Base-by-base conservation (phyloP, 64 coral and sea anemone species). In the Anthopleura sola region DNA sequence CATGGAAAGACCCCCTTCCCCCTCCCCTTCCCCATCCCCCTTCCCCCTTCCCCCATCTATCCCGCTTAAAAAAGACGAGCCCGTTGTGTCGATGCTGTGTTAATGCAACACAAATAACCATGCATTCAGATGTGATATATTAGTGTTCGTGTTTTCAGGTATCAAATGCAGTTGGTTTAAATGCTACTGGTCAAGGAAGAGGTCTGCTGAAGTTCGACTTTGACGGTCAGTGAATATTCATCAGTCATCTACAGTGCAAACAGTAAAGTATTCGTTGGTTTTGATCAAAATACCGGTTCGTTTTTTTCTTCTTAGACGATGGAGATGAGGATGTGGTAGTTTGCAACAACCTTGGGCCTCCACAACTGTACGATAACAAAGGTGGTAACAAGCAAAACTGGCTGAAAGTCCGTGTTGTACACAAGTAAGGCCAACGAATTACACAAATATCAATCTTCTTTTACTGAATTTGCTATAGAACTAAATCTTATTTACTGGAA, bases 181-280 rank as follows among this genome's bases (percentile, higher is more conserved):
- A 97, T 64, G 80, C 87, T 19, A 97, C 94, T 2, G 86, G 80
- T 46, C 94, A 97, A 78, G 94, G 94, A 24, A 68, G 94, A 36
- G 94, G 94, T 28, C 66, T 97, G 33, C 57, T 97, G 21, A 97
- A 97, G n/a, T 93, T 88, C 85, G 94, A 97, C 39, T 97, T 84
- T 86, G 94, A 97, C 79, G 94, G 94, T 93, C 38, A 85, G 82
- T 29, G 40, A 44, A 76, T 47, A 55, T 49, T 23, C 21, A 40
- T 3, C 24, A 44, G 40, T 44, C 40, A 8, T 44, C 9, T 44
- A 44, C 40, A 44, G 40, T 44, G 9, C 40, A 0, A 44, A 44
- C 9, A 44, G 40, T 44, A 44, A 44, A 2, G 40, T 44, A 44
- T 44, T 3, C 40, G 9, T 44, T 44, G 40, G 40, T 44, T 44